Conservation (phyloP, 2,113 vertebrate species). For the Callocephalon fimbriatum region DNA sequence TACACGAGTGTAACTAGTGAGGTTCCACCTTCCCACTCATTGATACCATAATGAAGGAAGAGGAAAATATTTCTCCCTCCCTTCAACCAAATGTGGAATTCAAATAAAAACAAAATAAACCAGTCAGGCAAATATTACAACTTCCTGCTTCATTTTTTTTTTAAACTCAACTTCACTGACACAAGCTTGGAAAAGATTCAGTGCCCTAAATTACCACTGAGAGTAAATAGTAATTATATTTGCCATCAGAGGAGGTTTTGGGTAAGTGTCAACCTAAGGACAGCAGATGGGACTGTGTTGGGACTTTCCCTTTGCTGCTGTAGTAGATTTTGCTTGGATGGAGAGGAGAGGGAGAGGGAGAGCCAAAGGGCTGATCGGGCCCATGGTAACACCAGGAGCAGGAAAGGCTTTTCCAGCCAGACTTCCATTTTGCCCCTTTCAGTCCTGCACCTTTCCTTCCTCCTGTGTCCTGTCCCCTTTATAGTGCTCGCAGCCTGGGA, state of each 20-base stretch:
- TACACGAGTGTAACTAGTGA: background rate
- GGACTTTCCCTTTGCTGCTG: background rate
- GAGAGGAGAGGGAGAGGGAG: background rate
- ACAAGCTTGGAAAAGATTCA: conserved; percentile 40
- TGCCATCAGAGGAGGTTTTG: conserved; percentile 5
- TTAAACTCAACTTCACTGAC: conserved; percentile 24
- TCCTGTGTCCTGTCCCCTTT: background rate
- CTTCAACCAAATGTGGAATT: conserved; percentile 26
- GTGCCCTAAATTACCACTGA: conserved; percentile 27
- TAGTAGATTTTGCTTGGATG: background rate
- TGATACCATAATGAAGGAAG: background rate
- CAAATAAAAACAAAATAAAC: conserved; percentile 38
- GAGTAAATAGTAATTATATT: conserved; percentile 55
- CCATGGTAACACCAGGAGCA: background rate
- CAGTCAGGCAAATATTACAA: conserved; percentile 31
- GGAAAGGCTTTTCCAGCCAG: background rate
- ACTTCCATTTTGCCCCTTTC: background rate
- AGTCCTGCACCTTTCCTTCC: background rate
- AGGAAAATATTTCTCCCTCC: conserved; percentile 13
- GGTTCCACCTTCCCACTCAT: background rate
- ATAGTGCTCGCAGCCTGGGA: background rate
- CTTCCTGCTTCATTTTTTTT: conserved; percentile 4
- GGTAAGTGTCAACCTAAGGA: conserved; percentile 49
- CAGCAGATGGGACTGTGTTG: background rate
- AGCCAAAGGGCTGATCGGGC: background rate